Percentiles rank a stretch among this genome's conserved stretches.
These are phyloP conservation scores for Helogale parvula DNA, from an alignment of 2,113 vertebrate species.

Conservation along the genomic window DNA sequence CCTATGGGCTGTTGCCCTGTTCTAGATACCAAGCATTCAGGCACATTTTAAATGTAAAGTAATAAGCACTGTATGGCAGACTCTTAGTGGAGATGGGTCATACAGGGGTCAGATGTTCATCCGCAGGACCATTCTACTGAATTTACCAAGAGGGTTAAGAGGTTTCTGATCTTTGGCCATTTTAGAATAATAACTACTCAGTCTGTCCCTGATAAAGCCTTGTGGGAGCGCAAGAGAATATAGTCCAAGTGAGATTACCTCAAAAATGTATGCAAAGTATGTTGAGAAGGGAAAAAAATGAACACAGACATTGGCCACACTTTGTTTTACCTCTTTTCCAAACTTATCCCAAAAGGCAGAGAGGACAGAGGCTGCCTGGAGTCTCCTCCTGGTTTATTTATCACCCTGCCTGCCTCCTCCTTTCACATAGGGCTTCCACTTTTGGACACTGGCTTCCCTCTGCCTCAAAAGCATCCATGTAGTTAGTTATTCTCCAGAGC, in stretches of 20 bases:
- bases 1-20: background rate
- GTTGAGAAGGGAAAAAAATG: background rate
- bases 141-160: background rate
- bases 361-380: background rate
- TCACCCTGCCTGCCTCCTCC: too few species aligned
- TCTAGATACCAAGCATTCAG: background rate
- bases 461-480: background rate
- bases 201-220: background rate
- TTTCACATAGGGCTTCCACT: background rate
- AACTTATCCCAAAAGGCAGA: background rate
- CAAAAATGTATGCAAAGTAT: background rate
- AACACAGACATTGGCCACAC: background rate
- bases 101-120: background rate
- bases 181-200: background rate
- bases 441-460: background rate
- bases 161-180: background rate
- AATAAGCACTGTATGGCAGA: background rate
- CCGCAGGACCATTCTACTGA: background rate
- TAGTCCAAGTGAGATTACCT: background rate
- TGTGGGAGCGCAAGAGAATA: background rate
- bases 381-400: background rate
- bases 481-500: fast-evolving
- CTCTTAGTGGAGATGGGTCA: background rate
- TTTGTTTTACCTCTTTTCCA: background rate
- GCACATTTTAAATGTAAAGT: background rate